Percentiles rank a stretch among this genome's conserved stretches.
Conservation (phyloP, 2,113 vertebrate species). For the Passer montanus region DNA sequence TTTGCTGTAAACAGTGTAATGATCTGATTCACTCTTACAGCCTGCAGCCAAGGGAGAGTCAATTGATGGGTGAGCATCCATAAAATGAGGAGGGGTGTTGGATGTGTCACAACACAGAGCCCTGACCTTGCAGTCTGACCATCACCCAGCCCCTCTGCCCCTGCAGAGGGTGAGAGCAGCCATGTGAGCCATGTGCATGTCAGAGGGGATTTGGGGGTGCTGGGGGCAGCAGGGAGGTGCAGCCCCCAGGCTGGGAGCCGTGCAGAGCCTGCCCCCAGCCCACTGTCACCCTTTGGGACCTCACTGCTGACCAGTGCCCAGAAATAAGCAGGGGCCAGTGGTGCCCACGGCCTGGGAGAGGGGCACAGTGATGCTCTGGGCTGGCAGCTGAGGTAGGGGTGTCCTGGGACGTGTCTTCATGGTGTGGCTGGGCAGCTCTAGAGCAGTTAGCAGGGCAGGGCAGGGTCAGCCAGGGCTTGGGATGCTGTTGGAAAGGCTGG, state of each 20-base stretch:
- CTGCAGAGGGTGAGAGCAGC: neutral
- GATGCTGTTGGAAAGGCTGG: too few relatives aligned
- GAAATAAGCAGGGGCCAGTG: neutral
- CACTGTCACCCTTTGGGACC: accelerated
- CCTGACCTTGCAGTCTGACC: neutral
- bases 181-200: accelerated
- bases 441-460: neutral
- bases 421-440: neutral
- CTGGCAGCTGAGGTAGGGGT: neutral
- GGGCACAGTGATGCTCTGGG: neutral
- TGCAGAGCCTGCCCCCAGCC: neutral
- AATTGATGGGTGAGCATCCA: neutral
- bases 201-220: neutral
- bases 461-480: neutral
- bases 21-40: neutral
- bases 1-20: neutral
- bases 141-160: neutral
- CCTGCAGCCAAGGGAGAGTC: neutral
- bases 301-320: neutral
- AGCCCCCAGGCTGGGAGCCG: neutral
- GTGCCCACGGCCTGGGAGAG: neutral
- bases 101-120: neutral
- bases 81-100: neutral
- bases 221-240: neutral
- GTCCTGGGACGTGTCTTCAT: neutral